Percentiles rank a stretch among this genome's conserved stretches.
These are phyloP conservation scores for Ooceraea biroi DNA, from an alignment of 1,140 invertebrate species.

Conservation along the genomic window DNA sequence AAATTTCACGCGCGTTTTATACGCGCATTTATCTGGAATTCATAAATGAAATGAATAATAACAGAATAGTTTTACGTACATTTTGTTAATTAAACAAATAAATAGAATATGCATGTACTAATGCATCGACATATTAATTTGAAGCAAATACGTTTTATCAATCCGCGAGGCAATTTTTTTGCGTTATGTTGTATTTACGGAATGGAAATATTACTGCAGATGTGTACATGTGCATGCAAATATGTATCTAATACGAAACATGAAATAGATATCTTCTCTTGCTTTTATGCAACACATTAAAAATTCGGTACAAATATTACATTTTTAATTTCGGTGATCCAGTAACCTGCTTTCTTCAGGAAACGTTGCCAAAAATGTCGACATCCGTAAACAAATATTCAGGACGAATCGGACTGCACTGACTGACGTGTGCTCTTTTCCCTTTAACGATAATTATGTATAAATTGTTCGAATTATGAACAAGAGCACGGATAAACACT, in stretches of 20 bases:
- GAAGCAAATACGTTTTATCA: neutral
- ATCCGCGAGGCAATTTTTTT: neutral
- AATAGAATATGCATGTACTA: neutral
- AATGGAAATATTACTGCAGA: constrained; percentile 11
- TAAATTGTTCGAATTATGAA: neutral
- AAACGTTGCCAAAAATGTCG: neutral
- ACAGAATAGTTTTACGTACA: neutral
- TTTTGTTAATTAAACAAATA: constrained; percentile 17
- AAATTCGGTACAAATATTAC: neutral
- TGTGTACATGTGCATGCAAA: too few relatives aligned
- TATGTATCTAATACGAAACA: neutral
- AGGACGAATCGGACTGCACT: neutral
- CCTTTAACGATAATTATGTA: constrained; percentile 12
- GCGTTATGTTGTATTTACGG: neutral
- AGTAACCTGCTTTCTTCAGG: neutral
- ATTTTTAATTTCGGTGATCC: neutral
- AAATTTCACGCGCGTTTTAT: constrained; percentile 9
- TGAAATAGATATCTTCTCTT: neutral
- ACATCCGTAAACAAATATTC: neutral
- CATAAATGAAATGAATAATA: neutral
- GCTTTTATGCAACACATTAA: neutral
- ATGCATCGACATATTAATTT: constrained; percentile 22
- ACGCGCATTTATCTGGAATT: neutral
- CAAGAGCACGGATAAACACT: neutral
- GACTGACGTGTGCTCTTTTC: too few relatives aligned